phyloP scores from a whole-genome alignment of 2,113 vertebrate genomes.

The Phyllopteryx taeniolatus region DNA sequence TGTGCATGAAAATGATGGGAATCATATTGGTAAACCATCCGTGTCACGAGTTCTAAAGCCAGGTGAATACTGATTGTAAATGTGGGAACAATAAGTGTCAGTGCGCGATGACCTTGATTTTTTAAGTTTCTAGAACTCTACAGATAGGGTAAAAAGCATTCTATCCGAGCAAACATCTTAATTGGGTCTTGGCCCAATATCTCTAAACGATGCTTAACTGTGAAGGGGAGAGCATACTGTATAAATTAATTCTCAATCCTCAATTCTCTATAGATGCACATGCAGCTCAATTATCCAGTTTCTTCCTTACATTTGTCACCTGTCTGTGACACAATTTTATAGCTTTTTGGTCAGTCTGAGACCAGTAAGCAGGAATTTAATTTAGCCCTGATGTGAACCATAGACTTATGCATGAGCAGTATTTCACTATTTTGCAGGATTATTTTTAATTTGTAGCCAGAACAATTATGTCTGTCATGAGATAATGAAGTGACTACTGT shows the following conservation, averaged over 20 bases:
- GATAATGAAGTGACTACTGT: background rate
- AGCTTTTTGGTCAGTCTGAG: constrained; percentile 3
- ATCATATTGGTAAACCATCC: background rate
- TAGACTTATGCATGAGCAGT: background rate
- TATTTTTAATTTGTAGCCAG: background rate
- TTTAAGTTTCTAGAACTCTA: background rate
- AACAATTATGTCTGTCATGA: background rate
- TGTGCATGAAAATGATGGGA: background rate
- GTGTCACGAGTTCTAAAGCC: background rate
- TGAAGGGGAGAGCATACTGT: background rate
- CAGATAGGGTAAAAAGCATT: background rate
- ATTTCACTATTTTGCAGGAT: background rate
- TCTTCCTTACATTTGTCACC: background rate
- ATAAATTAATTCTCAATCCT: background rate
- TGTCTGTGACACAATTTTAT: constrained; percentile 4
- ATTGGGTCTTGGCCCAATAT: too few species aligned
- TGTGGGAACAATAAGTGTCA: background rate
- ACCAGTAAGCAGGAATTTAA: constrained; percentile 1
- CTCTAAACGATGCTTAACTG: background rate
- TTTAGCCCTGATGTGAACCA: background rate
- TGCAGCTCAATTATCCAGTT: constrained; percentile 4
- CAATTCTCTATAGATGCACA: background rate
- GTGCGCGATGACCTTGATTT: background rate
- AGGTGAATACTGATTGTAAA: background rate
- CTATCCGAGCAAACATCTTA: background rate